A percentile compares a stretch with the other conserved stretches of the same genome.
These are phyloP conservation scores for Otolemur garnettii DNA, from an alignment of 2,113 vertebrate genomes.

Conservation along the genomic window DNA sequence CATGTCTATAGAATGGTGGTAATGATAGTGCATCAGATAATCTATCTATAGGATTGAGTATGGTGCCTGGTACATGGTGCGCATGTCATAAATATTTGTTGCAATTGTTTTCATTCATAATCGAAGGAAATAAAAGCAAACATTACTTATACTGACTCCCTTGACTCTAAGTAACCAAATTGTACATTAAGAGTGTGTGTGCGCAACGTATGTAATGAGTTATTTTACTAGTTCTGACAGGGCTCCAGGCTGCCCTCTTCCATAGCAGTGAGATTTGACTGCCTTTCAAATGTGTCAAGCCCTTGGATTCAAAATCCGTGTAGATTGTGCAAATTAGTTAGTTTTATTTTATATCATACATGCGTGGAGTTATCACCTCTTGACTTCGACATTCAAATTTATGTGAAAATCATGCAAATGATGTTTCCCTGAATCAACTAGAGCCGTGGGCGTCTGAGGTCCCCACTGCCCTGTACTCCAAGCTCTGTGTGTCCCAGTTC, in stretches of 20 bases:
- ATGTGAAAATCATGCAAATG: constrained; percentile 24
- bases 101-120: neutral
- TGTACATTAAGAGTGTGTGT: neutral
- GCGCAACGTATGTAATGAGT: neutral
- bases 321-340: neutral
- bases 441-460: neutral
- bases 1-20: neutral
- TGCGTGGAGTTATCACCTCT: constrained; percentile 6
- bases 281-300: neutral
- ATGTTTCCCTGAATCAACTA: neutral
- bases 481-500: neutral
- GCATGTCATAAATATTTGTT: neutral
- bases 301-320: constrained; percentile 44
- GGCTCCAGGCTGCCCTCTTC: neutral
- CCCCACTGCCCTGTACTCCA: fast-evolving
- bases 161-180: neutral
- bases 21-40: neutral
- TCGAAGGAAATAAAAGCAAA: neutral
- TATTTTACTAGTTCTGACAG: neutral
- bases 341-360: constrained; percentile 11
- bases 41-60: neutral
- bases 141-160: neutral
- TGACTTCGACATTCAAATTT: constrained; percentile 27
- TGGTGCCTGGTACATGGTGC: neutral
- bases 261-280: neutral